Percentiles rank a stretch among this genome's conserved stretches.
These are phyloP conservation scores for Oscarella lobularis DNA, from an alignment of 37 sponge, comb jelly and placozoan genomes.

Conservation along the genomic window DNA sequence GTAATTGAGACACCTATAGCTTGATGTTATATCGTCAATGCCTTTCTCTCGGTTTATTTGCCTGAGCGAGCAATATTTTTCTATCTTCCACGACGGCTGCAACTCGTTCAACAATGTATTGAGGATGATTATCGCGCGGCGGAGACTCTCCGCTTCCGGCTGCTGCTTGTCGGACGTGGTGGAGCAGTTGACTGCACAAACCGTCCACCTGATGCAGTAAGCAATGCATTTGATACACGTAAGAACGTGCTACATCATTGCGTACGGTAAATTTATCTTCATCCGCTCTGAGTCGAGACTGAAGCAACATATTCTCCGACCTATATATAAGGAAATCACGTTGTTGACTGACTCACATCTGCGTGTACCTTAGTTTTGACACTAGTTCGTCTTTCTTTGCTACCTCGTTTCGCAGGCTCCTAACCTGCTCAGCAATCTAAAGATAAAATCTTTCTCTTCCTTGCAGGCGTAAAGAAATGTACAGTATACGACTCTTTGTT, in stretches of 20 bases:
- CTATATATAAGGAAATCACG: background rate
- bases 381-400: background rate
- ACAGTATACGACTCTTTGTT: too few relatives aligned
- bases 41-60: too few relatives aligned
- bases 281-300: background rate
- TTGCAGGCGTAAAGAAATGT: too few relatives aligned
- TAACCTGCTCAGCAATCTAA: background rate
- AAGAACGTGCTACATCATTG: background rate
- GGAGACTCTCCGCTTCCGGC: too few relatives aligned
- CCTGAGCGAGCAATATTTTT: too few relatives aligned
- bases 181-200: background rate
- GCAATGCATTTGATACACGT: background rate
- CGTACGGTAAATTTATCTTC: background rate
- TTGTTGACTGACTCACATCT: background rate
- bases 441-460: background rate
- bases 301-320: background rate
- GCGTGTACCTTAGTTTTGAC: background rate
- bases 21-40: too few relatives aligned
- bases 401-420: background rate
- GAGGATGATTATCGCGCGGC: background rate
- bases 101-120: background rate
- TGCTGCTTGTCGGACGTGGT: background rate
- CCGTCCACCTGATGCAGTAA: background rate
- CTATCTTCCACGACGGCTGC: background rate
- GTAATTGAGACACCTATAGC: background rate